Conservation (phyloP, 2,797 vertebrate genomes). For the Pelobates cultripes region DNA sequence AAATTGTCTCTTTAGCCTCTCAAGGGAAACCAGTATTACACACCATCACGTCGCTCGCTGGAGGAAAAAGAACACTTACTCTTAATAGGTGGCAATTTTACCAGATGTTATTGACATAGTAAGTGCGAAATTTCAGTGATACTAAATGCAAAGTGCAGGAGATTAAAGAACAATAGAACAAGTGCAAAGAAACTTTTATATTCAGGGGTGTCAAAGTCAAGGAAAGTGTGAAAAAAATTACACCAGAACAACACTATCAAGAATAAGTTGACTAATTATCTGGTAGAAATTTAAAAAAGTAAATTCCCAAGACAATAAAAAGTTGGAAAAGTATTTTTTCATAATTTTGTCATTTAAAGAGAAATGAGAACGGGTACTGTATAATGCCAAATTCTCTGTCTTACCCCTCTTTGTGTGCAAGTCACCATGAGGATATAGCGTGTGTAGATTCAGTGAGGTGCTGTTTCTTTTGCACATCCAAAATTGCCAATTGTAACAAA, state of each 20-base stretch:
- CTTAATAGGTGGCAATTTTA: constrained; percentile 97
- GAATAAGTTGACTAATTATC: constrained; percentile 79
- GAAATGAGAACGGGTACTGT: too few relatives aligned
- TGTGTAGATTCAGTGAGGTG: too few relatives aligned
- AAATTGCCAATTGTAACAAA: too few relatives aligned
- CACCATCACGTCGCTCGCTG: constrained; percentile 85
- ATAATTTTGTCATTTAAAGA: too few relatives aligned
- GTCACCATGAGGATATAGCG: too few relatives aligned
- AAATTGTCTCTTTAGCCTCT: constrained; percentile 83
- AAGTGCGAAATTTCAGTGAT: constrained; percentile 91
- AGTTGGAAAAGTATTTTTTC: constrained; percentile 63
- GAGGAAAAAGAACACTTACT: constrained; percentile 92
- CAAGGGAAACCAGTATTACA: constrained; percentile 86
- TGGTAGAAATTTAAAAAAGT: constrained; percentile 69
- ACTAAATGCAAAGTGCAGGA: constrained; percentile 89
- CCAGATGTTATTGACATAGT: constrained; percentile 99
- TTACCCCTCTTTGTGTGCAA: too few relatives aligned
- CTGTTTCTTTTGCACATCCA: too few relatives aligned
- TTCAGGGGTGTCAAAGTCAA: constrained; percentile 79
- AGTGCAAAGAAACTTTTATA: constrained; percentile 84
- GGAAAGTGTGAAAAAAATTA: constrained; percentile 73
- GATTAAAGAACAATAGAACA: constrained; percentile 94
- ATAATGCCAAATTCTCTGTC: too few relatives aligned
- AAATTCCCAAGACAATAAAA: constrained; percentile 61
- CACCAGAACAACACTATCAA: neutral